Percentiles rank a stretch among this genome's conserved stretches.
These are phyloP conservation scores for Myopa testacea DNA, from an alignment of 2,888 invertebrate species.

Conservation along the genomic window DNA sequence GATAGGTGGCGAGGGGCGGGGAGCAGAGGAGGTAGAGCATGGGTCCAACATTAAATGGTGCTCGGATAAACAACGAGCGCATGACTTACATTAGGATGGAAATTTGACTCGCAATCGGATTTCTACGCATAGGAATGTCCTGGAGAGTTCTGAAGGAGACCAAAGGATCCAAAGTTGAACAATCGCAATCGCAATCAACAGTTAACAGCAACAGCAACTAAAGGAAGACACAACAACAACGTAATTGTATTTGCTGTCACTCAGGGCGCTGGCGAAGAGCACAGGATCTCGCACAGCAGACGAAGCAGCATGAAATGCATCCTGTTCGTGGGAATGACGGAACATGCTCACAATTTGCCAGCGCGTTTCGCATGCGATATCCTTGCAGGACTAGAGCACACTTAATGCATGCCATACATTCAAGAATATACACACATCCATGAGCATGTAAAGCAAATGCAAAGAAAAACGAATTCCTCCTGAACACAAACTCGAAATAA, in stretches of 20 bases:
- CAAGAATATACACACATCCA: slow-evolving; percentile 28
- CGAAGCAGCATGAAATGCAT: slow-evolving; percentile 14
- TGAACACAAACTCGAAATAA: slow-evolving; percentile 36
- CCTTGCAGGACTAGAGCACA: slow-evolving; percentile 15
- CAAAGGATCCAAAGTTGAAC: no score
- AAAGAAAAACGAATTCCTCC: background rate
- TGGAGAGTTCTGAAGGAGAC: background rate
- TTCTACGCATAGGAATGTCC: background rate
- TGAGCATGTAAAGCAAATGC: background rate
- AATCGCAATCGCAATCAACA: slow-evolving; percentile 23
- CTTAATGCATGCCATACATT: slow-evolving; percentile 35
- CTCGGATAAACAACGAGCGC: no score
- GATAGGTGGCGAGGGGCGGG: background rate
- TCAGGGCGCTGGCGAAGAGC: background rate
- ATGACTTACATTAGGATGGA: no score
- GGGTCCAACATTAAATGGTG: background rate
- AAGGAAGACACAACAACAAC: background rate
- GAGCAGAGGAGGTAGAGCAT: no score
- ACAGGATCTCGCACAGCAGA: background rate
- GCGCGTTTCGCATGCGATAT: slow-evolving; percentile 27
- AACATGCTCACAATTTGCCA: slow-evolving; percentile 37
- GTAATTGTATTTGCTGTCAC: slow-evolving; percentile 25
- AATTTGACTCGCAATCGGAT: slow-evolving; percentile 8
- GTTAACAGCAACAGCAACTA: slow-evolving; percentile 20
- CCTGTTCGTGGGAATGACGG: slow-evolving; percentile 32